Percentiles rank a stretch among this genome's conserved stretches.
Evolutionary conservation across 2,113 vertebrate species (phyloP).

Genomic region (Bambusicola thoracicus): DNA sequence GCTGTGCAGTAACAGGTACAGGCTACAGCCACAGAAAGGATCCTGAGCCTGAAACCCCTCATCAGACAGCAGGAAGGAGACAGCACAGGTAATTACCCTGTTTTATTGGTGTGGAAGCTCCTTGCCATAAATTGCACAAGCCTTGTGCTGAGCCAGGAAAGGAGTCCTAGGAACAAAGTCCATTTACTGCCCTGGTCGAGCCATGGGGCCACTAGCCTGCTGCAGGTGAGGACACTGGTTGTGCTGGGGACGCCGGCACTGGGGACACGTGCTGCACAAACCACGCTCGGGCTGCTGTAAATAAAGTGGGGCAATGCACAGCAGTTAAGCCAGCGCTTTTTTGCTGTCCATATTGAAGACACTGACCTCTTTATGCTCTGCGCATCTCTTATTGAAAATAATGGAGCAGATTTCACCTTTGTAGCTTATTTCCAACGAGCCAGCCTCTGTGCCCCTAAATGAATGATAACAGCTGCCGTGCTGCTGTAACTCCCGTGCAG

Average conservation of each 20-base stretch:
- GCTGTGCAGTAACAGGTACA: rapidly evolving
- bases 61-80: constrained; percentile 5
- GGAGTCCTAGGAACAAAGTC: rapidly evolving
- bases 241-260: background rate
- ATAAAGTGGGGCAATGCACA: background rate
- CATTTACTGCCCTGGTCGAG: background rate
- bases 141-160: background rate
- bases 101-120: background rate
- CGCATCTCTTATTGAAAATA: constrained; percentile 3
- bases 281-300: background rate
- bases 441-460: background rate
- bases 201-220: rapidly evolving
- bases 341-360: background rate
- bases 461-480: background rate
- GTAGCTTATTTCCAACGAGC: background rate
- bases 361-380: background rate
- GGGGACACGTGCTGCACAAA: background rate
- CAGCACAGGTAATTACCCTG: background rate
- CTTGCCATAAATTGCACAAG: constrained; percentile 14
- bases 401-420: constrained; percentile 1
- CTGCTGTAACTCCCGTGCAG: background rate
- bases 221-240: background rate
- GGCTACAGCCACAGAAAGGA: background rate
- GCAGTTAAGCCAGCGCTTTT: background rate
- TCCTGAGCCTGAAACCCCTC: background rate